Evolutionary conservation across 2,888 invertebrate species (phyloP).

Genomic region (Stramonita haemastoma): DNA sequence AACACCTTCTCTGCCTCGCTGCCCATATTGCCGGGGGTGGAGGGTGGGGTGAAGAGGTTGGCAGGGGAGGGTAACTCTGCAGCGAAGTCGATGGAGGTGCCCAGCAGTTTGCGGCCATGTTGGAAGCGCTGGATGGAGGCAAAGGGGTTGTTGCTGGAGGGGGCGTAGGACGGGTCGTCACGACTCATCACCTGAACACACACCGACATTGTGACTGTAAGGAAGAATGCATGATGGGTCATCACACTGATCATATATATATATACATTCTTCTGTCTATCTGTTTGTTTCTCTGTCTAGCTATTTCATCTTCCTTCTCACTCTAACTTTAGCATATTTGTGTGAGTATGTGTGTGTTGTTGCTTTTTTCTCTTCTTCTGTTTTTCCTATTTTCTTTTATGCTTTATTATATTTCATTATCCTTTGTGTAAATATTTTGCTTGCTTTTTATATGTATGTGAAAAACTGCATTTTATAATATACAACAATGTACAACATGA

Average conservation of each 20-base stretch:
- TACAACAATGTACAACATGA: too few relatives aligned
- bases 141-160: constrained; percentile 71
- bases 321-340: too few relatives aligned
- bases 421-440: too few relatives aligned
- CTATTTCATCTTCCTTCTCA: too few relatives aligned
- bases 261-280: not conserved
- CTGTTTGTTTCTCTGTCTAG: too few relatives aligned
- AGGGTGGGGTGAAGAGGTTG: constrained; percentile 69
- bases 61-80: constrained; percentile 85
- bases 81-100: constrained; percentile 78
- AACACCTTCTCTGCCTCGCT: constrained; percentile 18
- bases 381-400: too few relatives aligned
- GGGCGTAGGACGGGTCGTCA: constrained; percentile 77
- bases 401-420: too few relatives aligned
- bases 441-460: too few relatives aligned
- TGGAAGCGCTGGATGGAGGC: constrained; percentile 68
- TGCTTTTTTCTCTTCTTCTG: too few relatives aligned
- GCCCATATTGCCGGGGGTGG: constrained; percentile 60
- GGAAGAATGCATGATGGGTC: constrained; percentile 76
- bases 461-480: too few relatives aligned
- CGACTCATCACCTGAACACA: constrained; percentile 84
- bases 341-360: too few relatives aligned
- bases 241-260: constrained; percentile 83
- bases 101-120: constrained; percentile 71
- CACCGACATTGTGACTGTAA: constrained; percentile 53